Evolutionary conservation across 2,797 vertebrate species (phyloP).

Genomic region (Leucoraja ocellata): DNA sequence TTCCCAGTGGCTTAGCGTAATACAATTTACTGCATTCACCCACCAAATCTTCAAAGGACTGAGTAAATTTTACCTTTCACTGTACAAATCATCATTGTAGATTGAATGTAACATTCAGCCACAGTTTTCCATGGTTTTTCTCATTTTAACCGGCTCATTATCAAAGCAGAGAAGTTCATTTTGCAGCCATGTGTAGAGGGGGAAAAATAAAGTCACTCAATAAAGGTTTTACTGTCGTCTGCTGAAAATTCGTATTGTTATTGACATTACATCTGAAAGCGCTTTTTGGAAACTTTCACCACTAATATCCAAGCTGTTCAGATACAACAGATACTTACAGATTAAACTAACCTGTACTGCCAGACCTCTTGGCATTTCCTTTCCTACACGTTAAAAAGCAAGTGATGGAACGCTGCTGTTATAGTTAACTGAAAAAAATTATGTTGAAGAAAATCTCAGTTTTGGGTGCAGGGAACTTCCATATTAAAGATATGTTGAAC

Average conservation of each 20-base stretch:
- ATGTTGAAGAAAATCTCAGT: constrained; percentile 40
- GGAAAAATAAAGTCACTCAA: neutral
- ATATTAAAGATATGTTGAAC: constrained; percentile 32
- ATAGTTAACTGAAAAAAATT: constrained; percentile 86
- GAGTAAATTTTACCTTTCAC: neutral
- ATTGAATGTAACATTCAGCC: neutral
- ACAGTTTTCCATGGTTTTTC: neutral
- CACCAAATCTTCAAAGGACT: neutral
- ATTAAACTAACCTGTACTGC: constrained; percentile 91
- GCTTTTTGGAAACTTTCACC: constrained; percentile 33
- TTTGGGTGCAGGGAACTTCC: constrained; percentile 34
- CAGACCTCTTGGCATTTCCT: constrained; percentile 81
- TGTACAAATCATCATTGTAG: neutral
- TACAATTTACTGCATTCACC: neutral
- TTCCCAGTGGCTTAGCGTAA: neutral
- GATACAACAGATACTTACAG: constrained; percentile 87
- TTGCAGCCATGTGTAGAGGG: neutral
- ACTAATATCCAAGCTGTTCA: constrained; percentile 42
- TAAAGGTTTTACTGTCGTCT: constrained; percentile 35
- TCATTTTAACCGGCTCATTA: neutral
- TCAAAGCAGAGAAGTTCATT: neutral
- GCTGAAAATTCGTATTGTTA: neutral
- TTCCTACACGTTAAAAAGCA: constrained; percentile 76
- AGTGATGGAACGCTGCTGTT: constrained; percentile 84
- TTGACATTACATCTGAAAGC: constrained; percentile 3